Evolutionary conservation across 1,140 invertebrate genomes (phyloP), one percentile per base, ranked within the genome.

Genomic region (Diuraphis noxia): DNA sequence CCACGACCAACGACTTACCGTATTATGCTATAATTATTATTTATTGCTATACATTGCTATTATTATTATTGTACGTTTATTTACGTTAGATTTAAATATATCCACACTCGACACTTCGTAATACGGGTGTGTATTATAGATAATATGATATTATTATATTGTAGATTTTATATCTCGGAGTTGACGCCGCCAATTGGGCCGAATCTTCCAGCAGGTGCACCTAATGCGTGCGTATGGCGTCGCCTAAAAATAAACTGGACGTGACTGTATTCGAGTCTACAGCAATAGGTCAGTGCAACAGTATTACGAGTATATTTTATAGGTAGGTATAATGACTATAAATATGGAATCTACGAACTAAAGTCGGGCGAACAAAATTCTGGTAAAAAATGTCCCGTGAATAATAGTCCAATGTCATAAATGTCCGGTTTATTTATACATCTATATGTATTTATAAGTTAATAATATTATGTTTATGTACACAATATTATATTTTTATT

Each of bases 161-260:
- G 46, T 23, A 49, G 0, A 30, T 63, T 30, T 63, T n/a, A 63
- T n/a, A 17, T n/a, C 56, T n/a, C 13, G 17, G 30, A 21, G 46
- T 49, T 49, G 46, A 49, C 72, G 38, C 79, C 38, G 38, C 23
- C 38, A 25, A 72, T 72, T 72, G 30, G 13, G 30, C 25, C 25
- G 13, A 38, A 25, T 86, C n/a, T 52, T 86, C 84, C 84, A 86
- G 84, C 84, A 52, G 84, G 84, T 86, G n/a, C 21, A 52, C 17
- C 19, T 30, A 41, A 7, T 25, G 36, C 21, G 23, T 6, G 13
- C 79, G 23, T 36, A 30, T 41, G 30, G 13, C n/a, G 19, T 23
- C 36, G 43, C 19, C 84, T 85, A 85, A 85, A 85, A 85, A 85
- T 85, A 85, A 85, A 49, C n/a, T 6, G 43, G 30, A n/a, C 10